These are phyloP conservation scores for Augochlorella aurata DNA, from an alignment of 2,888 invertebrate species.

Conservation along the genomic window DNA sequence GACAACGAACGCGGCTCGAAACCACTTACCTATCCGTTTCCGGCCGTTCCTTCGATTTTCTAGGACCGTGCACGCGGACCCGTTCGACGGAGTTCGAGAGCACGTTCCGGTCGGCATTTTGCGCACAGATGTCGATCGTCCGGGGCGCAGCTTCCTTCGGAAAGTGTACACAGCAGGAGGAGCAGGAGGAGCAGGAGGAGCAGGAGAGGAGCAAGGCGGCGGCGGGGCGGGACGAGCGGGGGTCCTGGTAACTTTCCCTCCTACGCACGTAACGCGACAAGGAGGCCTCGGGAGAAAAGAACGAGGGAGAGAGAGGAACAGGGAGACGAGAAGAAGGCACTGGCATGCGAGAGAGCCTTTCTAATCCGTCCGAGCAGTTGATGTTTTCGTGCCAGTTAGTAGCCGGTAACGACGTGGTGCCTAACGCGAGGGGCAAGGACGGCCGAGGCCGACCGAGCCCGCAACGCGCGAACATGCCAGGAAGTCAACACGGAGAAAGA, in stretches of 20 bases:
- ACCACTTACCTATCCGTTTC: slow-evolving; percentile 12
- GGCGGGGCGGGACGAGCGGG: background rate
- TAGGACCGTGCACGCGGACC: slow-evolving; percentile 2
- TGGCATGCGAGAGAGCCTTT: slow-evolving; percentile 72
- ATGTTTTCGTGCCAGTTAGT: slow-evolving; percentile 78
- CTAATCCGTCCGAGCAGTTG: slow-evolving; percentile 73
- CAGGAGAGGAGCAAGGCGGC: background rate
- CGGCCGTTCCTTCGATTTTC: slow-evolving; percentile 36
- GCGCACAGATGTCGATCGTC: slow-evolving; percentile 51
- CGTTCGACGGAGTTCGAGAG: background rate
- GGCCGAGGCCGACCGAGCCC: slow-evolving; percentile 78
- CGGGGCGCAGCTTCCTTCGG: slow-evolving; percentile 43
- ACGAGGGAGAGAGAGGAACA: background rate
- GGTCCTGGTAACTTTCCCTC: slow-evolving; percentile 76
- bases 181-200: background rate
- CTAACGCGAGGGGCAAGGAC: slow-evolving; percentile 80
- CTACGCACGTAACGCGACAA: slow-evolving; percentile 68
- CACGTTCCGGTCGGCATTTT: slow-evolving; percentile 34
- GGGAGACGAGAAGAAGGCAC: slow-evolving; percentile 42
- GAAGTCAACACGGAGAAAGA: slow-evolving; percentile 58
- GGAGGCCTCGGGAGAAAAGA: slow-evolving; percentile 13
- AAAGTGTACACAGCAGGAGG: background rate
- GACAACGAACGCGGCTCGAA: slow-evolving; percentile 46
- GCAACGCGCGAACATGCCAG: slow-evolving; percentile 52
- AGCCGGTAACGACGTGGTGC: slow-evolving; percentile 73